Evolutionary conservation across 2,113 vertebrate genomes (phyloP).

Genomic region (Conger conger): DNA sequence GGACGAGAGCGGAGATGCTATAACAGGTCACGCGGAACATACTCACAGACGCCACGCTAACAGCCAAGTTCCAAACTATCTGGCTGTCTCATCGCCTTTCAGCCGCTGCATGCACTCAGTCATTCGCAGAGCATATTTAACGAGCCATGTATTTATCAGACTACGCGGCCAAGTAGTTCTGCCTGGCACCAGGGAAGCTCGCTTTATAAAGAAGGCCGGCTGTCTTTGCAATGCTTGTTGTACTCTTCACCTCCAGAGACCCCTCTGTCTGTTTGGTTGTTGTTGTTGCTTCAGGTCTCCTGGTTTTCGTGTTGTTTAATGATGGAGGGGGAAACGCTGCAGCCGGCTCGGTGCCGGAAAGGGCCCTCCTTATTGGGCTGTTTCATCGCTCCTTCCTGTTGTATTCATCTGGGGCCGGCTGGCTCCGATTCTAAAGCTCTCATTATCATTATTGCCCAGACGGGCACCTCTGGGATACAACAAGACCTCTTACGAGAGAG

Average conservation of each 20-base stretch:
- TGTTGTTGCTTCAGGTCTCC: neutral
- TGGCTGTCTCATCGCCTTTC: too few species aligned
- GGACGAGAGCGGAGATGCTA: too few species aligned
- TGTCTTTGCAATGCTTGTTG: neutral
- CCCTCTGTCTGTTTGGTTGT: neutral
- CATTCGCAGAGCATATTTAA: too few species aligned
- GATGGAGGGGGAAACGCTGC: neutral
- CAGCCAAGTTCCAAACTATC: too few species aligned
- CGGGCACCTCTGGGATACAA: neutral
- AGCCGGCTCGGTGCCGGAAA: neutral
- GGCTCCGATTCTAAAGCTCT: neutral
- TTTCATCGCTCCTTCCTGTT: neutral
- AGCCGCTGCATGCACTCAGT: too few species aligned
- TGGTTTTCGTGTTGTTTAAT: neutral
- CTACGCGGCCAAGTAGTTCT: neutral
- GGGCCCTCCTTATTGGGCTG: neutral
- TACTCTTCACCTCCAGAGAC: neutral
- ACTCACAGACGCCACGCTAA: too few species aligned
- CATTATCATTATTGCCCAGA: neutral
- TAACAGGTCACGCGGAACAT: too few species aligned
- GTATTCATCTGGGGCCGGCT: neutral
- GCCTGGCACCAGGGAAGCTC: neutral
- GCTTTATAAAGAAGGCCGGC: neutral
- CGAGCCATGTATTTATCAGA: too few species aligned
- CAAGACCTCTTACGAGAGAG: neutral